Evolutionary conservation across 2,888 invertebrate species (phyloP).

Genomic region (Meghimatium bilineatum): DNA sequence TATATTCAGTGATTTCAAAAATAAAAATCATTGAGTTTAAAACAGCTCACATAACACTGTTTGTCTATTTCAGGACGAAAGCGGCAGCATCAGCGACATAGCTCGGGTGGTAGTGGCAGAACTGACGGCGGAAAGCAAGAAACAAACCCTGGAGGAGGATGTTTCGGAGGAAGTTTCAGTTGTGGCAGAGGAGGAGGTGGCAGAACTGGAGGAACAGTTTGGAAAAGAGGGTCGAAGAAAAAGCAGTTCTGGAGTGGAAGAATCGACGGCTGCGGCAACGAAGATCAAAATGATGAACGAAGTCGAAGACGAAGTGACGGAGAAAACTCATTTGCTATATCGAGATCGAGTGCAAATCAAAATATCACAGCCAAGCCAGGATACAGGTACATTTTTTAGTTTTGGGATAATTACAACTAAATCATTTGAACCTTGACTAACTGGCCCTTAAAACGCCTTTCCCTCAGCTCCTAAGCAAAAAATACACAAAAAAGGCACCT

Average conservation of each 20-base stretch:
- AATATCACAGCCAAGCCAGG: constrained; percentile 49
- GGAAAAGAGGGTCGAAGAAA: neutral
- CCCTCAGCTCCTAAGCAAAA: no score
- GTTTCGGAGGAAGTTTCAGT: constrained; percentile 18
- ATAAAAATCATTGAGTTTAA: no score
- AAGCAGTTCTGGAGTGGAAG: constrained; percentile 14
- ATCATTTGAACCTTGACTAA: no score
- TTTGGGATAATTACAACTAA: no score
- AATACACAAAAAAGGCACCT: no score
- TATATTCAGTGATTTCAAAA: no score
- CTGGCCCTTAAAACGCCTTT: no score
- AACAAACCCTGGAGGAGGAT: constrained; percentile 52
- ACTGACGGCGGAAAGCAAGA: constrained; percentile 58
- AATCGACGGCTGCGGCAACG: neutral
- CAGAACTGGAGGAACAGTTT: constrained; percentile 29
- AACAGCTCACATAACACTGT: neutral
- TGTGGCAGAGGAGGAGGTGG: constrained; percentile 33
- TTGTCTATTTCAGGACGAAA: constrained; percentile 55
- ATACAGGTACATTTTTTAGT: constrained; percentile 31
- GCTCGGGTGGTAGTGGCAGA: constrained; percentile 67
- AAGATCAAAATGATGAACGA: constrained; percentile 20
- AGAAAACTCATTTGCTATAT: constrained; percentile 39
- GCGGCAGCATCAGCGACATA: constrained; percentile 72
- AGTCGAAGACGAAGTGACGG: constrained; percentile 46
- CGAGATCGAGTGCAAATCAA: constrained; percentile 42